Base-by-base conservation (phyloP, 2,888 invertebrate genomes). In the Zaprionus bogoriensis region DNA sequence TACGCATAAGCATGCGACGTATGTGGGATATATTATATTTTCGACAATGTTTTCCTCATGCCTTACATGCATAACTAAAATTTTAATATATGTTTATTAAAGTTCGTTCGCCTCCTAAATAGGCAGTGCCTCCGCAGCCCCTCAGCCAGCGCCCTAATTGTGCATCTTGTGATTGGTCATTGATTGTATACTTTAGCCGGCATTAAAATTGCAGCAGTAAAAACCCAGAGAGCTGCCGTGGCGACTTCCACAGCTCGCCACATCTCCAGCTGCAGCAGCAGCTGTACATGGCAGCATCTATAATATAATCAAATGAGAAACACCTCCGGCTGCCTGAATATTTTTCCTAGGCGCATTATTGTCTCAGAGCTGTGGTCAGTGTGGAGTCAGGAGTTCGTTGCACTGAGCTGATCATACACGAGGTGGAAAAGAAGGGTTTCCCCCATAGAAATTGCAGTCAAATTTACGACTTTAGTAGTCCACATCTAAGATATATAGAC, bases 51-150 rank as follows among this genome's bases (percentile, higher is more conserved):
- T 63, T 41, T 66, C 61, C 60, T 76, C 54, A 57, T 44, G 39
- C 39, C 39, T 70, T 85, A 87, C 87, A 83, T 85, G 82, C 87
- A 87, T 87, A 83, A 85, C 74, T 85, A 85, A 85, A 83, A 87
- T 83, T 83, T 83, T 85, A 83, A 83, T 83, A 87, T 83, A 74
- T 86, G 77, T 86, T 82, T 80, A 82, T 82, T 77, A 77, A 80
- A 80, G 77, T 54, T 23, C 23, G 52, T 42, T 74, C 60, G 63
- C 47, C 66, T 66, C 60, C 58, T 85, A 79, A 85, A 85, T 75
- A 85, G 79, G 47, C 57, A 36, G 30, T 55, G 50, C 27, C 10
- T 1, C n/a, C 17, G 1, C 3, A 4, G 3, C 2, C 41, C 6
- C 28, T 7, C 4, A 1, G 23, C 17, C n/a, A 12, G 27, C 30